Evolutionary conservation across 2,797 vertebrate genomes (phyloP), one percentile per base, ranked within the genome.

Genomic region (Cephalopachus bancanus): DNA sequence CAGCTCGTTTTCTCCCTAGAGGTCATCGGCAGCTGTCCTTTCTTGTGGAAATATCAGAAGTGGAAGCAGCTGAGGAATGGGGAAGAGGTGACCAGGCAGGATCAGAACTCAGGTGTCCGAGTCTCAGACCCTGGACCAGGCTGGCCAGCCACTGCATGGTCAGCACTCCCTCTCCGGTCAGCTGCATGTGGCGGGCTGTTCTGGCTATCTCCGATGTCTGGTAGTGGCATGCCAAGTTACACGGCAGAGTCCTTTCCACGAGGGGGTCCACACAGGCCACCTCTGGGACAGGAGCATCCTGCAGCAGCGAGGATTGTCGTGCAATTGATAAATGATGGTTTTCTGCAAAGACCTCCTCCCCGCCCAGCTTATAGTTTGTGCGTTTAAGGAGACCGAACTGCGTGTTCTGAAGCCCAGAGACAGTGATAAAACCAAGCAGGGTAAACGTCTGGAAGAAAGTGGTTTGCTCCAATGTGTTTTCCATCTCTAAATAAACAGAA

Each of bases 401-500:
- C 7, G 10, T 74, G 30, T 60, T 85, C 62, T 49, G 64, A 94
- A 97, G 37, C 81, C 65, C 81, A 72, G n/a, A 87, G 92, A 87
- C 1, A 88, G 84, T 75, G 59, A 94, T 69, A 93, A 96, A 87
- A 81, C 16, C 1, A 15, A 97, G 67, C 19, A 26, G 79, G 89
- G 94, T 33, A 91, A 93, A 95, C 93, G 79, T 75, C 92, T 72
- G 69, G 53, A 62, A 67, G 74, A 79, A 69, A 76, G 64, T 33
- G 74, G 20, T 62, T 92, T 33, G 9, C n/a, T 59, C 74, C 75
- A 37, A 17, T 72, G 62, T 71, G 67, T 28, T 88, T 95, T 90
- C 72, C 72, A 71, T 87, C 78, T 60, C 62, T 88, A 88, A 84
- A 64, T 74, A 93, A 87, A 89, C 79, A 89, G 94, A 72, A 37